Conservation (phyloP, 2,888 invertebrate genomes). For the Lypha dubia region DNA sequence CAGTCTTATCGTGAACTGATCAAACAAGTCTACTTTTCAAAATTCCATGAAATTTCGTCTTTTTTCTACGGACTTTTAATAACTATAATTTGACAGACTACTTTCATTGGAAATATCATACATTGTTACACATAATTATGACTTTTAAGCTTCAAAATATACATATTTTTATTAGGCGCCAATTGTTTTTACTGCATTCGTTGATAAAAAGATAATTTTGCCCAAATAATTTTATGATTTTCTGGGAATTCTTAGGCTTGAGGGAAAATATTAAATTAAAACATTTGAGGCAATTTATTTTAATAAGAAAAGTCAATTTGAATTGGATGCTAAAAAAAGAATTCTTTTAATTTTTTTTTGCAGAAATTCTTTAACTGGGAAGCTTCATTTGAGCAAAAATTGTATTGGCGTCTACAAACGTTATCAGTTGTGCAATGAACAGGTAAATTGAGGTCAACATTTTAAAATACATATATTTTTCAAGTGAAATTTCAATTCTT, state of each 20-base stretch:
- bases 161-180: constrained; percentile 42
- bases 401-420: constrained; percentile 91
- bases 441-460: constrained; percentile 84
- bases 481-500: too few species aligned
- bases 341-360: constrained; percentile 56
- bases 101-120: neutral
- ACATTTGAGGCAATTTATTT: constrained; percentile 26
- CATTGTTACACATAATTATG: neutral
- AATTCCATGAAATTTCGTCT: too few species aligned
- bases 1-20: too few species aligned
- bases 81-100: constrained; percentile 30
- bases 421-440: constrained; percentile 92
- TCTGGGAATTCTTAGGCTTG: neutral
- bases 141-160: constrained; percentile 21
- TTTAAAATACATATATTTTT: neutral
- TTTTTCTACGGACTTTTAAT: too few species aligned
- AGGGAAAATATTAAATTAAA: constrained; percentile 5
- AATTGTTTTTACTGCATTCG: constrained; percentile 14
- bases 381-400: constrained; percentile 83
- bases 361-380: constrained; percentile 78
- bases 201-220: neutral
- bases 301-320: neutral
- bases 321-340: neutral
- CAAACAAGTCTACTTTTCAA: too few species aligned
- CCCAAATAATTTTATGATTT: neutral